These are phyloP conservation scores for Cataglyphis livida DNA, from an alignment of 2,888 invertebrate genomes.

Conservation along the genomic window DNA sequence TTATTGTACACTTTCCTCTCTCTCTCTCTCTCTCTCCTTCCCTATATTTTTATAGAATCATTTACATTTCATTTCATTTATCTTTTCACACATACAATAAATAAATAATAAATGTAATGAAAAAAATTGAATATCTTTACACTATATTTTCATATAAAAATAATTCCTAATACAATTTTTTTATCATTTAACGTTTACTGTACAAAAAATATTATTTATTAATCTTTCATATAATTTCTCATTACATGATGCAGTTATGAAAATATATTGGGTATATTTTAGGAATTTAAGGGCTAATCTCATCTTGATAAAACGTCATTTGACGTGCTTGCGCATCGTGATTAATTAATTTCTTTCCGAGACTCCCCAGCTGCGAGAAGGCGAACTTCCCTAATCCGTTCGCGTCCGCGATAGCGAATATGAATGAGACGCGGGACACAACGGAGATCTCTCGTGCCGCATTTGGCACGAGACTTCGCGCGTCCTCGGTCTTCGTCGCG, in stretches of 20 bases:
- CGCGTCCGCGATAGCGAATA: constrained; percentile 30
- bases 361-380: constrained; percentile 28
- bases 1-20: neutral
- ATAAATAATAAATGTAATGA: constrained; percentile 7
- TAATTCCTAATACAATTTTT: neutral
- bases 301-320: neutral
- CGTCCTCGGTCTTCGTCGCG: constrained; percentile 19
- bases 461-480: constrained; percentile 43
- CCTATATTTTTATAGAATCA: neutral
- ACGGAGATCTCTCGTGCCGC: constrained; percentile 58
- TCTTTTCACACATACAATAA: neutral
- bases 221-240: neutral
- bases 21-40: neutral
- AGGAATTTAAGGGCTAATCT: neutral
- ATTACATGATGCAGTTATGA: neutral
- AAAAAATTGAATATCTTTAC: neutral
- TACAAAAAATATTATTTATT: neutral
- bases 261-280: neutral
- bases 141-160: neutral
- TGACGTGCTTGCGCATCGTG: constrained; percentile 10
- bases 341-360: constrained; percentile 40
- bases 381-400: constrained; percentile 19
- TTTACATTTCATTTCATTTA: neutral
- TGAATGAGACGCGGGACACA: constrained; percentile 49
- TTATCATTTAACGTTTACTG: neutral